Evolutionary conservation across 2,113 vertebrate genomes (phyloP).

Genomic region (Anser brachyrhynchus): DNA sequence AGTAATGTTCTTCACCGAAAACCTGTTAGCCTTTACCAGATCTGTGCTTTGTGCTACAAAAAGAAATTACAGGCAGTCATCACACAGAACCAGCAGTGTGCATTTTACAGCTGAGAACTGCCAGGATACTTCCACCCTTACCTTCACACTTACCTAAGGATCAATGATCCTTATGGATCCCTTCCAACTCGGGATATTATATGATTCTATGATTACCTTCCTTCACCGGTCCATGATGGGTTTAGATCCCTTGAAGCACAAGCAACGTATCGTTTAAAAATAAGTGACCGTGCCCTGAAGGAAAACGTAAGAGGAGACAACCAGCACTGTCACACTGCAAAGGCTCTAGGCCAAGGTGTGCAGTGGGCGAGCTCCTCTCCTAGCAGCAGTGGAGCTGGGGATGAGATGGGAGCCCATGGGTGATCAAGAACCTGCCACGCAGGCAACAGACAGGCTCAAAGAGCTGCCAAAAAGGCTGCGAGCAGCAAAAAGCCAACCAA

Average conservation of each 20-base stretch:
- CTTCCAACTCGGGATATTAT: too few species aligned
- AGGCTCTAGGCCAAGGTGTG: background rate
- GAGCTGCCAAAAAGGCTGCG: background rate
- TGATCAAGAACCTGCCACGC: fast-evolving
- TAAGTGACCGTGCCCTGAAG: background rate
- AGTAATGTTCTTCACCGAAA: background rate
- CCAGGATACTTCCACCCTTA: background rate
- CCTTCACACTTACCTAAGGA: background rate
- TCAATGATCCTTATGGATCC: too few species aligned
- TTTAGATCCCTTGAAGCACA: background rate
- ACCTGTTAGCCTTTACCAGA: background rate
- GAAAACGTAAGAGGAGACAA: background rate
- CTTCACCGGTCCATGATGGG: background rate
- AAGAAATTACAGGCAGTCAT: background rate
- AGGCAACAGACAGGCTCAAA: background rate
- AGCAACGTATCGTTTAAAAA: background rate
- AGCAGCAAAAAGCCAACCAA: background rate
- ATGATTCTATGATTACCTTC: background rate
- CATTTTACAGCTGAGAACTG: background rate
- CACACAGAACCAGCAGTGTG: background rate
- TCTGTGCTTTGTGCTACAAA: background rate
- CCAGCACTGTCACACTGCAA: background rate
- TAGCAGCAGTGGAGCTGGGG: background rate
- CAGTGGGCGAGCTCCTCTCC: fast-evolving
- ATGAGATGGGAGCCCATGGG: background rate